These are phyloP conservation scores for Pararge aegeria DNA, from an alignment of 1,140 invertebrate genomes.

Conservation along the genomic window DNA sequence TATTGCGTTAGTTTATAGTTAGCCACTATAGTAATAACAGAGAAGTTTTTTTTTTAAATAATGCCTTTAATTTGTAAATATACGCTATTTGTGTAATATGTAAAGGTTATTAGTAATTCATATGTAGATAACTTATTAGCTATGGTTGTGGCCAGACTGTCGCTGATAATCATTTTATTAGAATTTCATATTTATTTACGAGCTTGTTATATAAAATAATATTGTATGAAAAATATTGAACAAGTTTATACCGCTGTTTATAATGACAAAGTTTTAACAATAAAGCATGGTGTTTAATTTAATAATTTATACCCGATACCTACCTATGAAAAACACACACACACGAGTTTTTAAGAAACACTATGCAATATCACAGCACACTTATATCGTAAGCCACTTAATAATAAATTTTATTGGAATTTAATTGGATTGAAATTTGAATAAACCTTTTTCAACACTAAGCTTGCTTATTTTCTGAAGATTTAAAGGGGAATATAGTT, in stretches of 20 bases:
- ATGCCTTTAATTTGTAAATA: too few species aligned
- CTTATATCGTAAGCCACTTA: constrained; percentile 29
- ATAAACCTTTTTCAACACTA: neutral
- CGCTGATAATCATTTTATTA: too few species aligned
- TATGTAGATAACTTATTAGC: too few species aligned
- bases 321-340: neutral
- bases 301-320: neutral
- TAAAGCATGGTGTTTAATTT: neutral
- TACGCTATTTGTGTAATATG: too few species aligned
- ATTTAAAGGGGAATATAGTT: neutral
- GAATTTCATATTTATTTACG: too few species aligned
- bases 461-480: neutral
- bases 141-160: too few species aligned
- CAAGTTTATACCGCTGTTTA: neutral
- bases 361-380: constrained; percentile 42
- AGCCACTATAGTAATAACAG: too few species aligned
- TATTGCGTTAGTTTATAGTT: too few species aligned
- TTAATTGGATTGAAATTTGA: neutral
- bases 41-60: too few species aligned
- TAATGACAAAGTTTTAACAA: neutral
- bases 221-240: neutral
- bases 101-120: too few species aligned
- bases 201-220: too few species aligned
- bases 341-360: constrained; percentile 12
- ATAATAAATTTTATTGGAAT: neutral